phyloP scores from a whole-genome alignment of 92 coral and sea anemone species.

The Paragorgia papillata region DNA sequence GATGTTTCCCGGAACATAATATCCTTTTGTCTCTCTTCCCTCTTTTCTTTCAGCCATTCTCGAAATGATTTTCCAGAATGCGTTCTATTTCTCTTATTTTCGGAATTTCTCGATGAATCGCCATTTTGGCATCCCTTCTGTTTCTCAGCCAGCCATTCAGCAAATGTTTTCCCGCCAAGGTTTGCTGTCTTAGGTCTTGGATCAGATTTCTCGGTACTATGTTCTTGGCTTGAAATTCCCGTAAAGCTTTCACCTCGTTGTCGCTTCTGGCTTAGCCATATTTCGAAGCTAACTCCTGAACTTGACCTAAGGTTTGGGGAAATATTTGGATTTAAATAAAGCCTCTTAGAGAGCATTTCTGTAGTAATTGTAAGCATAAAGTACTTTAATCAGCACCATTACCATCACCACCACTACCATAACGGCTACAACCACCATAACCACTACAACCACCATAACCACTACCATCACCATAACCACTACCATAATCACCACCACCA shows the following conservation, averaged over 20 bases:
- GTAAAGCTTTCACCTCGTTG: constrained; percentile 30
- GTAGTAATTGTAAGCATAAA: too few relatives aligned
- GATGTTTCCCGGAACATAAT: not conserved
- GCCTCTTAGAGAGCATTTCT: too few relatives aligned
- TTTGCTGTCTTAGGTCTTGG: not conserved
- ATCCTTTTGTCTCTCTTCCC: constrained; percentile 3
- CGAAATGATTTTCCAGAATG: constrained; percentile 25
- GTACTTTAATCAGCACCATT: too few relatives aligned
- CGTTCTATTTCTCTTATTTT: constrained; percentile 21
- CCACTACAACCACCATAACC: too few relatives aligned
- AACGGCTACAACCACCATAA: too few relatives aligned
- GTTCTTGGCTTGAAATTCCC: constrained; percentile 11
- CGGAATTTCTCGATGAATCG: constrained; percentile 59
- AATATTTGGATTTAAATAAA: too few relatives aligned
- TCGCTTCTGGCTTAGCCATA: constrained; percentile 27
- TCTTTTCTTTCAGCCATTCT: constrained; percentile 36
- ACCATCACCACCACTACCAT: too few relatives aligned
- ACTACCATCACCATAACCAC: too few relatives aligned
- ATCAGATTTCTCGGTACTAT: constrained; percentile 22
- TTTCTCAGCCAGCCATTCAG: constrained; percentile 87
- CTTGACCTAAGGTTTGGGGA: constrained; percentile 4
- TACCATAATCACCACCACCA: too few relatives aligned
- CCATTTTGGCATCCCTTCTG: constrained; percentile 65
- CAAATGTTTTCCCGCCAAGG: constrained; percentile 73
- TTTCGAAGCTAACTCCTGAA: constrained; percentile 30